Conservation (phyloP, 2,888 invertebrate species). For the Amiota mariae region DNA sequence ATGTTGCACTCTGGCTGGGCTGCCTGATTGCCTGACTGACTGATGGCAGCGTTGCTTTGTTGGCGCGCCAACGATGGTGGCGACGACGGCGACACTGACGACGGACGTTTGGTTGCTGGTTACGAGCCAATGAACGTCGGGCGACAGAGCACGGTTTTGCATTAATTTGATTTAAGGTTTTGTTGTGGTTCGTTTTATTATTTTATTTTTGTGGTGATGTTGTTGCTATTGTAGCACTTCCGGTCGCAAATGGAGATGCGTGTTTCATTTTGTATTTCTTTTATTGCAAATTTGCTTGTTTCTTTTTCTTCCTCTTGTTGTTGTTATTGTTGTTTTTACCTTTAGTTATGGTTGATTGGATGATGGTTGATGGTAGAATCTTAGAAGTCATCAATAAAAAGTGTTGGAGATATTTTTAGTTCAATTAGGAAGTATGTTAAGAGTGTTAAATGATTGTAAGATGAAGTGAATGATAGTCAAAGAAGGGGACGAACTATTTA, state of each 20-base stretch:
- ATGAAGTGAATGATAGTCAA: no score
- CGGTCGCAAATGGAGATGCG: background rate
- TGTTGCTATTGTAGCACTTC: constrained; percentile 6
- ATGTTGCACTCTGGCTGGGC: background rate
- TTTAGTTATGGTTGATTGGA: no score
- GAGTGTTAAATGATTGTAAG: no score
- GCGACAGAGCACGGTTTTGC: constrained; percentile 3
- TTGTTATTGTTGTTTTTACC: no score
- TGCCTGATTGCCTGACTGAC: background rate
- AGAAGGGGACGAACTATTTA: no score
- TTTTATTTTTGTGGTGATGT: background rate
- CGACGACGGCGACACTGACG: background rate
- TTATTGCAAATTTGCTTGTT: background rate
- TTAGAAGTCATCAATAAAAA: no score
- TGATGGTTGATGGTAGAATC: no score
- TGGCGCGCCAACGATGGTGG: background rate
- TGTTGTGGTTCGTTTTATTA: constrained; percentile 5
- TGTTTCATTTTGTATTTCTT: constrained; percentile 7
- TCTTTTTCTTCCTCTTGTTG: no score
- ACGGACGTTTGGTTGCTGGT: background rate
- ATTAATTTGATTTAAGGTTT: constrained; percentile 13
- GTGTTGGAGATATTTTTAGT: no score
- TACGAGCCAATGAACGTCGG: background rate
- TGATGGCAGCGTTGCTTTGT: constrained; percentile 1
- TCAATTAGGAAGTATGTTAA: no score